Conservation (phyloP, 2,888 invertebrate species). For the Odontothrips loti region DNA sequence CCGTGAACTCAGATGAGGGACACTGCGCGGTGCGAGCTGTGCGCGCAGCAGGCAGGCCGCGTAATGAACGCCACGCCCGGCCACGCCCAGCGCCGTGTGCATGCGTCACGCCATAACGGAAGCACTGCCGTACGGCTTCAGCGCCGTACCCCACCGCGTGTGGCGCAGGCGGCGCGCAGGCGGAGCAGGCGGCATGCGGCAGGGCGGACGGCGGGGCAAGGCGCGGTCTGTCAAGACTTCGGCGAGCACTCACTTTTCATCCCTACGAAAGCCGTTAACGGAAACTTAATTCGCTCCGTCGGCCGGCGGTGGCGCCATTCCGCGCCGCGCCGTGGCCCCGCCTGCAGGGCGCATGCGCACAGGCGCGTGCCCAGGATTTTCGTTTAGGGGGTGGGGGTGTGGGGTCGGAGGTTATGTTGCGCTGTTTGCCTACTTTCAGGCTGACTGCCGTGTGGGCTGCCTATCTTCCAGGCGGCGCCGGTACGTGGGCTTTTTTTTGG, state of each 20-base stretch:
- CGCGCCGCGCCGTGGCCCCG: too few relatives aligned
- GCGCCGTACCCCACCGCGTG: too few relatives aligned
- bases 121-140: background rate
- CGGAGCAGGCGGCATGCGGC: background rate
- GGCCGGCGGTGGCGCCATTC: background rate
- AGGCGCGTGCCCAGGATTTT: too few relatives aligned
- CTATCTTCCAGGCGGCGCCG: too few relatives aligned
- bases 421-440: too few relatives aligned
- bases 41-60: background rate
- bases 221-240: background rate
- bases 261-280: conserved; percentile 1
- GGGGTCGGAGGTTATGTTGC: too few relatives aligned
- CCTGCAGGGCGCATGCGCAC: too few relatives aligned
- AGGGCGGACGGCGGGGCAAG: background rate
- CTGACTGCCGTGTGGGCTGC: too few relatives aligned
- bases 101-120: conserved; percentile 25
- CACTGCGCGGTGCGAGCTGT: background rate
- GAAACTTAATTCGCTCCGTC: background rate
- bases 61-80: background rate
- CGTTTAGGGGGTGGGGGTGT: too few relatives aligned
- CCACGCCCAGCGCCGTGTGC: background rate
- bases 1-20: conserved; percentile 18
- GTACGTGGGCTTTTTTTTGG: too few relatives aligned
- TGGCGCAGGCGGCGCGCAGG: too few relatives aligned
- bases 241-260: background rate